Evolutionary conservation across 2,113 vertebrate genomes (phyloP).

Genomic region (Pangasianodon hypophthalmus): DNA sequence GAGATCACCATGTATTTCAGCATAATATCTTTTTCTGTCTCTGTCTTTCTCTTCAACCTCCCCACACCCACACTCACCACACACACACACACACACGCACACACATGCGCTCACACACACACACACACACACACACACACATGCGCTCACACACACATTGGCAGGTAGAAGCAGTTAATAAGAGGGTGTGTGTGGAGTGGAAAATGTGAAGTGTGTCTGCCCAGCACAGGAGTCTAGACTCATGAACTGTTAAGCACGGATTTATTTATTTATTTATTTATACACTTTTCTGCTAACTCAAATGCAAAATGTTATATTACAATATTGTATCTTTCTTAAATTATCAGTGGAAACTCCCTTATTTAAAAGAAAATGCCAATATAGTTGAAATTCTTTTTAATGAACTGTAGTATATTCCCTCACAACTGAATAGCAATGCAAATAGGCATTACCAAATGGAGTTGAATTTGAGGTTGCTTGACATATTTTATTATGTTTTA

Average conservation of each 20-base stretch:
- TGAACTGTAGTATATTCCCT: conserved; percentile 6
- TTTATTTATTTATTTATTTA: neutral
- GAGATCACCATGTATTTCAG: neutral
- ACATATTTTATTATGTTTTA: conserved; percentile 53
- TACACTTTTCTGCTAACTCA: neutral
- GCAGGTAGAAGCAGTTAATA: conserved; percentile 58
- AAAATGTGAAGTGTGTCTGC: conserved; percentile 54
- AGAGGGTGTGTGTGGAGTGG: conserved; percentile 33
- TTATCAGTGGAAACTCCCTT: neutral
- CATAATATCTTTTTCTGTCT: neutral
- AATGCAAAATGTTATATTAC: neutral
- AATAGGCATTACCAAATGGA: conserved; percentile 19
- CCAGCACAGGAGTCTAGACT: conserved; percentile 6
- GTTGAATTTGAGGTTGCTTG: conserved; percentile 49
- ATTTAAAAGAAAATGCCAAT: neutral
- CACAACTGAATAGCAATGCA: conserved; percentile 14
- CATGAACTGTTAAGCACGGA: conserved; percentile 3
- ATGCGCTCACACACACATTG: conserved; percentile 11
- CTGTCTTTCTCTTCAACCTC: neutral
- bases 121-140: conserved; percentile 6
- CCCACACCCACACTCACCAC: neutral
- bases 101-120: conserved; percentile 22
- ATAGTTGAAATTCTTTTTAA: neutral
- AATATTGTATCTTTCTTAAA: neutral
- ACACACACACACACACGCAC: neutral